Conservation (phyloP, 2,113 vertebrate species). For the Marcusenius ussheri region DNA sequence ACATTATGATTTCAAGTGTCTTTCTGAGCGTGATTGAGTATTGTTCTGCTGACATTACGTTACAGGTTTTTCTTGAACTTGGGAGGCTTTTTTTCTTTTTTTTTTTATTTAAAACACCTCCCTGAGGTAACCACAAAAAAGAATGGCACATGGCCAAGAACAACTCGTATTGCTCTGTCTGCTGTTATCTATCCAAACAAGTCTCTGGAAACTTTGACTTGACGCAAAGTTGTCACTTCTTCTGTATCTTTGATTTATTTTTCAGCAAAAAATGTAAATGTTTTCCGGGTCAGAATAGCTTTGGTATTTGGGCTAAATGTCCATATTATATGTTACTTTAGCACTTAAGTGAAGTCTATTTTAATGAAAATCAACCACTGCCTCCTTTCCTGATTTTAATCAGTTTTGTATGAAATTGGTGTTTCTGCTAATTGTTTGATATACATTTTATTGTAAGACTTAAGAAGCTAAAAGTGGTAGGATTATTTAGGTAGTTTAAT, state of each 20-base stretch:
- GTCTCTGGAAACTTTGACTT: background rate
- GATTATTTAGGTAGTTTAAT: background rate
- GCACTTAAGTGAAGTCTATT: background rate
- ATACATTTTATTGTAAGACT: background rate
- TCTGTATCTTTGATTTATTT: background rate
- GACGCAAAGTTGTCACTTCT: background rate
- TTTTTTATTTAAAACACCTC: slow-evolving; percentile 6
- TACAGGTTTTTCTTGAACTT: slow-evolving; percentile 34
- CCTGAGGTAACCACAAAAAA: slow-evolving; percentile 19
- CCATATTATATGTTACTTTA: background rate
- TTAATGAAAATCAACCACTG: background rate
- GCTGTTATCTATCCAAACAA: background rate
- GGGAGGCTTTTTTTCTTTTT: slow-evolving; percentile 9
- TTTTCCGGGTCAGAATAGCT: background rate
- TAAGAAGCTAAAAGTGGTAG: background rate
- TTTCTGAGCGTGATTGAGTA: slow-evolving; percentile 11
- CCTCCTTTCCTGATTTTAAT: background rate
- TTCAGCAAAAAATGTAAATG: background rate
- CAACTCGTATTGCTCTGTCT: slow-evolving; percentile 8
- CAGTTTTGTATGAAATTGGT: background rate
- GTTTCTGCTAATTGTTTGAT: background rate
- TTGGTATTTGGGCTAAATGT: background rate
- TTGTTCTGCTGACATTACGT: slow-evolving; percentile 21
- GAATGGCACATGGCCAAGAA: slow-evolving; percentile 18
- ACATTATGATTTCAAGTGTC: slow-evolving; percentile 20